phyloP scores from a whole-genome alignment of 2,113 vertebrate species.

The Telmatochromis sp. region DNA sequence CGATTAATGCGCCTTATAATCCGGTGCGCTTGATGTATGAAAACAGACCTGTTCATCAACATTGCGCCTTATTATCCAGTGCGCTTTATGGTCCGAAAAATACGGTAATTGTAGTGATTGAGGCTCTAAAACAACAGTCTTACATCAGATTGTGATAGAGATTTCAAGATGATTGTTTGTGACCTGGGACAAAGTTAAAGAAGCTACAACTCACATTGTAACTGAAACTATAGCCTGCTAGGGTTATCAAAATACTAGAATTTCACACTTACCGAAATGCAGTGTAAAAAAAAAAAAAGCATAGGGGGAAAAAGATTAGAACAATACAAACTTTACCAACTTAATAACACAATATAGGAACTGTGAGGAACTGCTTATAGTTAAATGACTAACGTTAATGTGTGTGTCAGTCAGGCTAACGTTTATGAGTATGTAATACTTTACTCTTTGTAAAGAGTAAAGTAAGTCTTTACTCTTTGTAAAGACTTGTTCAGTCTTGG shows the following conservation, averaged over 20 bases:
- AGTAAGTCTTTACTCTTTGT: background rate
- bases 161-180: background rate
- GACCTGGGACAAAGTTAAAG: background rate
- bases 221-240: background rate
- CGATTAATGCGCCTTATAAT: background rate
- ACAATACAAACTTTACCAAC: background rate
- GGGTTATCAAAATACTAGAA: background rate
- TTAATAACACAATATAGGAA: background rate
- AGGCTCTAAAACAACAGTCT: background rate
- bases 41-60: background rate
- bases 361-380: background rate
- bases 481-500: background rate
- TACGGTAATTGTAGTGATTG: background rate
- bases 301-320: background rate
- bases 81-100: background rate
- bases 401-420: background rate
- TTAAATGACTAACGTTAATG: background rate
- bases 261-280: background rate
- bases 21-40: background rate
- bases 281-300: background rate
- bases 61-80: background rate
- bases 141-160: background rate
- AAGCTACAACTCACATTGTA: background rate
- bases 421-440: background rate
- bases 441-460: background rate